A percentile compares a stretch with the other conserved stretches of the same genome.
Evolutionary conservation across 2,113 vertebrate genomes (phyloP).

Genomic region (Rhombomys opimus): DNA sequence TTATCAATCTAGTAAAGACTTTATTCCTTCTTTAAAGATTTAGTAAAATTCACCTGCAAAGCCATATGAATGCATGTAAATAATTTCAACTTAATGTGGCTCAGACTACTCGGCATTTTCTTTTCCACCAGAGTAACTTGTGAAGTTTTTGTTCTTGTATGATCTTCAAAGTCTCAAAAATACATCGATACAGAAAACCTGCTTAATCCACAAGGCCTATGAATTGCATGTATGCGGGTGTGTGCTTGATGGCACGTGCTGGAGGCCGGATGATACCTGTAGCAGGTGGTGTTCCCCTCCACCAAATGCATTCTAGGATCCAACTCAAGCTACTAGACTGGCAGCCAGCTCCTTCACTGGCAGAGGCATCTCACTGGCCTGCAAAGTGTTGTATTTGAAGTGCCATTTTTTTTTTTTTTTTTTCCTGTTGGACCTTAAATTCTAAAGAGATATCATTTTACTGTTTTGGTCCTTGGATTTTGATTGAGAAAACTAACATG

Average conservation of each 20-base stretch:
- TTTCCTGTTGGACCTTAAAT: not conserved
- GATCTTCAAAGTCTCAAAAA: not conserved
- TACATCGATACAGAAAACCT: not conserved
- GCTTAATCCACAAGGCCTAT: not conserved
- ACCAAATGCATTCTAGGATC: not conserved
- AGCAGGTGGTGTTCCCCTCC: not conserved
- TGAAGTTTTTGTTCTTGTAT: not conserved
- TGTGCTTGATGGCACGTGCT: not conserved
- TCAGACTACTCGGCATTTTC: not conserved
- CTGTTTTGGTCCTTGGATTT: not conserved
- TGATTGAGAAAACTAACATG: not conserved
- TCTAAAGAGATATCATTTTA: not conserved
- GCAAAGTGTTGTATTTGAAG: slow-evolving; percentile 1
- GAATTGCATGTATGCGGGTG: not conserved
- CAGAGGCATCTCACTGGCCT: not conserved
- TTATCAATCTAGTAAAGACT: slow-evolving; percentile 30
- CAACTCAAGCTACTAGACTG: not conserved
- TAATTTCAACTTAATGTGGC: not conserved
- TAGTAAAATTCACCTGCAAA: not conserved
- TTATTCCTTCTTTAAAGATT: slow-evolving; percentile 15
- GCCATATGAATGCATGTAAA: not conserved
- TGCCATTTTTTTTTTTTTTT: not conserved
- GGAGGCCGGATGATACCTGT: not conserved
- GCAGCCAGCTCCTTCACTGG: not conserved
- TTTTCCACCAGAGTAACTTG: not conserved